These are phyloP conservation scores for Norana najaformis DNA, from an alignment of 2,888 invertebrate species.

Conservation along the genomic window DNA sequence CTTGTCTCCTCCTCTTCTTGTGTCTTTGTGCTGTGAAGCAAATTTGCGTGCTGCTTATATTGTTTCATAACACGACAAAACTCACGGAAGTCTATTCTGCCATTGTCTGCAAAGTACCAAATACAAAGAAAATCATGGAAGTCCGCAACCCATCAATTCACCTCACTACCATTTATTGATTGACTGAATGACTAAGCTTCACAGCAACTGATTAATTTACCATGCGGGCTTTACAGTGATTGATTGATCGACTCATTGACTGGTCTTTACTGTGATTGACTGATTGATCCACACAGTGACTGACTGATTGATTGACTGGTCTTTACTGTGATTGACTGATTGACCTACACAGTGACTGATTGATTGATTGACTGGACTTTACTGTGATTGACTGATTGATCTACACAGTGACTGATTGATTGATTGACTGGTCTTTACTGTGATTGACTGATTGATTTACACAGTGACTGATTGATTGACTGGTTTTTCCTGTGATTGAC, in stretches of 20 bases:
- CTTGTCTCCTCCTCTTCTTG: slow-evolving; percentile 39
- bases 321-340: neutral
- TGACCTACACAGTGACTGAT: no score
- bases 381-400: neutral
- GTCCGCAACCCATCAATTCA: neutral
- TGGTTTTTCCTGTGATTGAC: no score
- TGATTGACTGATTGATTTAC: no score
- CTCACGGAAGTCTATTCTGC: slow-evolving; percentile 41
- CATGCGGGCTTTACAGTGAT: no score
- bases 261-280: neutral
- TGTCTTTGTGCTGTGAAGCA: slow-evolving; percentile 28
- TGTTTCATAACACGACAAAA: slow-evolving; percentile 40
- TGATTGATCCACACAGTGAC: neutral
- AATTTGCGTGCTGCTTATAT: slow-evolving; percentile 30
- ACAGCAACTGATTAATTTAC: no score
- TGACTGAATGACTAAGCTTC: no score
- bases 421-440: no score
- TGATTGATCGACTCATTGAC: neutral
- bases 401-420: neutral
- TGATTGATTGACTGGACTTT: neutral
- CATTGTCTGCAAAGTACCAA: slow-evolving; percentile 36
- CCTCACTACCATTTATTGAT: neutral
- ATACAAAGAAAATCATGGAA: neutral
- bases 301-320: neutral
- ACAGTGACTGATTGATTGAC: no score